phyloP scores from a whole-genome alignment of 2,797 vertebrate species.

The Cottoperca gobio region DNA sequence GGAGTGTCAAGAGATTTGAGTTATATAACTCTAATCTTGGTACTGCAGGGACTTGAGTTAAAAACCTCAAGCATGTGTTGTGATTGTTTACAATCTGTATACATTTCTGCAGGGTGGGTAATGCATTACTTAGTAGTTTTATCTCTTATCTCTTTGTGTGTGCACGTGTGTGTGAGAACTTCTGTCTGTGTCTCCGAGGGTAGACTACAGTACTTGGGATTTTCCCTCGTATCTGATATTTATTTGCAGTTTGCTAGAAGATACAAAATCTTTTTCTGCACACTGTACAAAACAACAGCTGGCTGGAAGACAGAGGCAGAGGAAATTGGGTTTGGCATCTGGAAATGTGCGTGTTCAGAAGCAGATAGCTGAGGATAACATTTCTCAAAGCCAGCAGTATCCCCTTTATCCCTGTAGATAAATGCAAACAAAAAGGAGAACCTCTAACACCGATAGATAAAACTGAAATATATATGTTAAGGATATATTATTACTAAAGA shows the following conservation, averaged over 20 bases:
- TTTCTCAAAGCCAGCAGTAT: constrained; percentile 43
- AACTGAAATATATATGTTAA: constrained; percentile 14
- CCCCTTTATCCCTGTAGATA: constrained; percentile 22
- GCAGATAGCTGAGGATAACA: constrained; percentile 28
- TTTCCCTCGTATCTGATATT: constrained; percentile 22
- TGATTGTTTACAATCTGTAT: background rate
- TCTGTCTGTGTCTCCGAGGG: constrained; percentile 11
- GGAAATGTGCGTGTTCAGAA: constrained; percentile 55
- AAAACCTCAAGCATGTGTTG: background rate
- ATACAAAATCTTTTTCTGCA: constrained; percentile 44
- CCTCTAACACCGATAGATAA: background rate
- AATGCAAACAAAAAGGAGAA: constrained; percentile 27
- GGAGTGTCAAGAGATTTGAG: background rate
- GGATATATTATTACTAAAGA: constrained; percentile 1
- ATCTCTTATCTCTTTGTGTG: constrained; percentile 40
- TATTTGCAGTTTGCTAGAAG: constrained; percentile 24
- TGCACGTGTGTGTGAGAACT: background rate
- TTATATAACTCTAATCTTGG: background rate
- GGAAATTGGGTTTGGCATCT: constrained; percentile 59
- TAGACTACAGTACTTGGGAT: constrained; percentile 31
- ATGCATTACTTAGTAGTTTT: background rate
- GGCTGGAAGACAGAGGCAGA: constrained; percentile 35
- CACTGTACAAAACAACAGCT: constrained; percentile 47
- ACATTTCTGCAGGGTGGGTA: background rate
- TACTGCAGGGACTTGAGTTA: background rate